Conservation (phyloP, 2,797 vertebrate genomes). For the Hozukius guyotensis region DNA sequence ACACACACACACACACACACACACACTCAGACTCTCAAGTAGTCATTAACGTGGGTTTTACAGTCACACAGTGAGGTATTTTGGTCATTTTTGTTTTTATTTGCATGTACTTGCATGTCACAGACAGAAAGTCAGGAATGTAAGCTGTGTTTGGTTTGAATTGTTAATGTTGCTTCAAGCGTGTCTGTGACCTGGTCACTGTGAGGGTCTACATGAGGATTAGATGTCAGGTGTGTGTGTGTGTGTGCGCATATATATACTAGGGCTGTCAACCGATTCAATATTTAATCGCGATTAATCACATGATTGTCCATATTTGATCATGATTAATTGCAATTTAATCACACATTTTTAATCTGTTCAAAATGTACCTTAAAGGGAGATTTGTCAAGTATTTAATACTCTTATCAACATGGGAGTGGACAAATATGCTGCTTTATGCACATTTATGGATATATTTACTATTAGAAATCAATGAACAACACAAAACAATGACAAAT, state of each 20-base stretch:
- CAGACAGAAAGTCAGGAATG: constrained; percentile 7
- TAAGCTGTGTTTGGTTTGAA: constrained; percentile 25
- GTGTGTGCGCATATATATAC: background rate
- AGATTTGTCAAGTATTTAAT: too few species aligned
- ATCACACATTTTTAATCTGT: too few species aligned
- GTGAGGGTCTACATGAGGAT: constrained; percentile 28
- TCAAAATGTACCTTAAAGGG: too few species aligned
- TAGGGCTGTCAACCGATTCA: too few species aligned
- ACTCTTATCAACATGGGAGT: too few species aligned
- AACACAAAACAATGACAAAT: too few species aligned
- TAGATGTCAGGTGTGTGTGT: constrained; percentile 7
- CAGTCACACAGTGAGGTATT: constrained; percentile 78
- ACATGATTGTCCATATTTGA: too few species aligned
- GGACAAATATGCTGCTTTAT: too few species aligned
- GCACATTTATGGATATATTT: too few species aligned
- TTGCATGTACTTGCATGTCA: constrained; percentile 19
- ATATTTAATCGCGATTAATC: too few species aligned
- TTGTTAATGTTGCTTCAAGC: constrained; percentile 25
- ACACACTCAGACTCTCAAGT: constrained; percentile 55
- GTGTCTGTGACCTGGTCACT: constrained; percentile 26
- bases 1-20: background rate
- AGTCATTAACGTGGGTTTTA: constrained; percentile 75
- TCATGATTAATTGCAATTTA: too few species aligned
- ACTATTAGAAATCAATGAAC: too few species aligned
- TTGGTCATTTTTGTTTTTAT: constrained; percentile 65